Evolutionary conservation across 53 echinoderm and acorn worm species (phyloP).

Genomic region (Temnopleurus reevesii): DNA sequence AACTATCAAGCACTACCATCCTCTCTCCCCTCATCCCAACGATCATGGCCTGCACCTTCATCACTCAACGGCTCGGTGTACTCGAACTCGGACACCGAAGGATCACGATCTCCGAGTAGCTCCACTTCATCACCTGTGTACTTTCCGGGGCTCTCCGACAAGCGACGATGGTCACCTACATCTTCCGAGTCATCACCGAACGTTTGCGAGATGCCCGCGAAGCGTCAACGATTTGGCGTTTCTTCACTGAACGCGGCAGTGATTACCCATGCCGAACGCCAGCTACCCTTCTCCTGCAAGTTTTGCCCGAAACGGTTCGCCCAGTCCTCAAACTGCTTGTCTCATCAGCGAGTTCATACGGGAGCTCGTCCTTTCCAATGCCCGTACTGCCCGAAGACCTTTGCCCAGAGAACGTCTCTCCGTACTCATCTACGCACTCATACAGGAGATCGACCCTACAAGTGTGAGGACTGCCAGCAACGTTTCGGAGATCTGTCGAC

Average conservation of each 20-base stretch:
- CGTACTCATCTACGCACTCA: constrained; percentile 57
- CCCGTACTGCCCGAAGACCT: constrained; percentile 46
- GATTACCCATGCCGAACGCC: not conserved
- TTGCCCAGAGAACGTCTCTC: constrained; percentile 55
- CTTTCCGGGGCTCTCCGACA: not conserved
- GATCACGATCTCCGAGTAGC: not conserved
- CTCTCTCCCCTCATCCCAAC: not conserved
- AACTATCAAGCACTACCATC: not conserved
- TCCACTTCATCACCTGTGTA: not conserved
- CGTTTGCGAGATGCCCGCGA: not conserved
- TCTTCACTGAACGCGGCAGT: not conserved
- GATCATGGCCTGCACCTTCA: not conserved
- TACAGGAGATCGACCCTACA: constrained; percentile 50
- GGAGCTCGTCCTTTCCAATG: constrained; percentile 43
- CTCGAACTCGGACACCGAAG: constrained; percentile 10
- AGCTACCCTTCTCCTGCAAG: constrained; percentile 3
- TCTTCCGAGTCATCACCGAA: not conserved
- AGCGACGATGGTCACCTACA: not conserved
- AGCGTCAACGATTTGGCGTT: not conserved
- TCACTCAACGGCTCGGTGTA: not conserved
- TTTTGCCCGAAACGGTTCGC: constrained; percentile 49
- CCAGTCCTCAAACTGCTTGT: constrained; percentile 2
- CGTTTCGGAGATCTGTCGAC: constrained; percentile 55
- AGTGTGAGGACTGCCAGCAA: constrained; percentile 12
- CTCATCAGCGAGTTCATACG: constrained; percentile 39